Percentiles rank a stretch among this genome's conserved stretches.
Evolutionary conservation across 2,113 vertebrate genomes (phyloP).

Genomic region (Odocoileus virginianus): DNA sequence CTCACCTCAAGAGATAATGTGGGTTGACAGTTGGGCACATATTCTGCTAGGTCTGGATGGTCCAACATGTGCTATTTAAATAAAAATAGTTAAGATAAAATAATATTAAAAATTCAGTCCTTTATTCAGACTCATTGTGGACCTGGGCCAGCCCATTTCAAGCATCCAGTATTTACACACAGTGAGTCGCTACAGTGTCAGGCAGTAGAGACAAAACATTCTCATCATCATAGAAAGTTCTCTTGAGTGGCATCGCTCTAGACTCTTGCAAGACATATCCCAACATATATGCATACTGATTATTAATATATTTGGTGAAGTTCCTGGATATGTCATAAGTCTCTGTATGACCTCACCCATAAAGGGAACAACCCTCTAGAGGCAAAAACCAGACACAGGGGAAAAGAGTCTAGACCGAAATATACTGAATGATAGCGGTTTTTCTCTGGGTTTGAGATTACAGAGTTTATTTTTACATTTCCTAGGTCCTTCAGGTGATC

Average conservation of each 20-base stretch:
- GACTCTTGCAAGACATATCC: neutral
- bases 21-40: neutral
- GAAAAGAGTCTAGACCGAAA: neutral
- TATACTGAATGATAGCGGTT: neutral
- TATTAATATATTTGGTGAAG: neutral
- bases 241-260: neutral
- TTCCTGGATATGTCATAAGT: neutral
- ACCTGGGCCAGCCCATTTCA: neutral
- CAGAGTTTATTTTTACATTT: neutral
- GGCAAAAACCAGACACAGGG: neutral
- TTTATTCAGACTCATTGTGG: neutral
- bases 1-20: neutral
- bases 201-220: neutral
- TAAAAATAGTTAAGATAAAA: neutral
- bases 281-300: accelerated
- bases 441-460: neutral
- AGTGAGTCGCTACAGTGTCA: accelerated
- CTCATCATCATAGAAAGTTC: neutral
- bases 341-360: neutral
- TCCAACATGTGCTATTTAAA: neutral
- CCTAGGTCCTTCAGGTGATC: neutral
- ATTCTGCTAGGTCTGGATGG: neutral
- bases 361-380: neutral
- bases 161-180: accelerated
- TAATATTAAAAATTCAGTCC: neutral